phyloP scores from a whole-genome alignment of 2,888 invertebrate genomes.

The Bombylius major region DNA sequence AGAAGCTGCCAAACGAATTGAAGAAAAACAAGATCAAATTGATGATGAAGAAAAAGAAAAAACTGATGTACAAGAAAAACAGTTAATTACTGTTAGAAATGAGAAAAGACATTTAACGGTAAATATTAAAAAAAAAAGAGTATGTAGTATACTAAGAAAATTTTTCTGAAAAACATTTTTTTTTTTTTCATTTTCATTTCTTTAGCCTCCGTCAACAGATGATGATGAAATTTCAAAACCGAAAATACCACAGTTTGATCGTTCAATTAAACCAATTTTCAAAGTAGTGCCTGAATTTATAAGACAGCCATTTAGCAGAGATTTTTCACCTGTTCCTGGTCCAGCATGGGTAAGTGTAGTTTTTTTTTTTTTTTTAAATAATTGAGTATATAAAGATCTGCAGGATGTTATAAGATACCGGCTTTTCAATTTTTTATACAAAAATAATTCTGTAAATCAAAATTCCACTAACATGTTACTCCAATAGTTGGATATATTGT shows the following conservation, averaged over 20 bases:
- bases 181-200: not conserved
- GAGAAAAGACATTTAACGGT: constrained; percentile 31
- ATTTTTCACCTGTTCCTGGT: constrained; percentile 48
- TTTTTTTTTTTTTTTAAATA: not conserved
- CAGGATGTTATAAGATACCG: no score
- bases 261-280: constrained; percentile 44
- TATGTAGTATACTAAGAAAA: not conserved
- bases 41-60: constrained; percentile 41
- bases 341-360: constrained; percentile 39
- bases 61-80: constrained; percentile 39
- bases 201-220: constrained; percentile 21
- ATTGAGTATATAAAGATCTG: no score
- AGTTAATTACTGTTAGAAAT: constrained; percentile 40
- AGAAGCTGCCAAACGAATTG: constrained; percentile 38
- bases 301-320: constrained; percentile 33
- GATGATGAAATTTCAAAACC: constrained; percentile 34
- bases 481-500: no score
- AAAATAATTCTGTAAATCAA: no score
- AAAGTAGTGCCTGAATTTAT: constrained; percentile 31
- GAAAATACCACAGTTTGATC: constrained; percentile 44
- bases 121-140: not conserved
- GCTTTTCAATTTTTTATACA: no score
- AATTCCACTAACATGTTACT: no score
- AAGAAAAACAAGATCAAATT: constrained; percentile 37
- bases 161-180: not conserved